Percentiles rank a stretch among this genome's conserved stretches.
Evolutionary conservation across 2,113 vertebrate genomes (phyloP).

Genomic region (Gymnarchus niloticus): DNA sequence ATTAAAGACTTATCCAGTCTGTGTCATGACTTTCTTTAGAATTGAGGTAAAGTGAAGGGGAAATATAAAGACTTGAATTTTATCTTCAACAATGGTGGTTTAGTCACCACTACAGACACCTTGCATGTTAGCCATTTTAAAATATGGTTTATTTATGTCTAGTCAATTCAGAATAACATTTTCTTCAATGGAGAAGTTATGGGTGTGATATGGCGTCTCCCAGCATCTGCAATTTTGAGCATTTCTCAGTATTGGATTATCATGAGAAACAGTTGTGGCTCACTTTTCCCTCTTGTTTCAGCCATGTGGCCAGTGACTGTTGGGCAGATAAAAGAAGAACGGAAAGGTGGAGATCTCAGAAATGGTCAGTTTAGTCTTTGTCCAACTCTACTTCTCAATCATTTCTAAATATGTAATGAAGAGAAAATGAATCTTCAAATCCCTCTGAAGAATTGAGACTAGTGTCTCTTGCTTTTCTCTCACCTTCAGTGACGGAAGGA

Average conservation of each 20-base stretch:
- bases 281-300: neutral
- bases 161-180: no score
- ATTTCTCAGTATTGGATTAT: neutral
- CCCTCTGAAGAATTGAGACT: neutral
- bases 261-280: neutral
- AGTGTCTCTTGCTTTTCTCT: neutral
- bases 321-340: neutral
- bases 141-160: no score
- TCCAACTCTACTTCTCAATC: neutral
- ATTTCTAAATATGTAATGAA: neutral
- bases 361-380: neutral
- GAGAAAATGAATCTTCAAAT: neutral
- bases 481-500: neutral
- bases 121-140: no score
- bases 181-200: no score
- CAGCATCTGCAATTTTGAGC: neutral
- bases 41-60: no score
- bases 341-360: neutral
- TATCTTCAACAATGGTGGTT: no score
- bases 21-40: no score
- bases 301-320: neutral
- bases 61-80: no score
- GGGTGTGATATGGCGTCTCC: no score
- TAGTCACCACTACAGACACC: no score
- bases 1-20: no score